Evolutionary conservation across 2,888 invertebrate genomes (phyloP), one percentile per base, ranked within the genome.

Genomic region (Imbricaverruca yamaguchii): DNA sequence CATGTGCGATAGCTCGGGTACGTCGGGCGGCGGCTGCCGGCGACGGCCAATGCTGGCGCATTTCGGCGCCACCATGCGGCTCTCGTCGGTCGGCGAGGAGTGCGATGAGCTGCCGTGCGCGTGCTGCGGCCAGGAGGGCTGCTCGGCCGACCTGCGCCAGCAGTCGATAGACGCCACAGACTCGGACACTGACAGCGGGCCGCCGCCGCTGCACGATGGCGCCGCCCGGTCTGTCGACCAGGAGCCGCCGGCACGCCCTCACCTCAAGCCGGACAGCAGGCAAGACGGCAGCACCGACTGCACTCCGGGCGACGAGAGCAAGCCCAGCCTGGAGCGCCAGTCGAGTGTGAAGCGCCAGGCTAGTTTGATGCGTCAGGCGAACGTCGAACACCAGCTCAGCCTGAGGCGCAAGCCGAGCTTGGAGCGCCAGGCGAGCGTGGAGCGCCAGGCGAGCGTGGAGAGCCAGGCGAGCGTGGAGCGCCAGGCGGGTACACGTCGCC

Each of bases 81-180:
- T 74, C 53, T 74, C 74, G 74, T 74, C 74, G 21, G 74, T 74
- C 11, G 74, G 74, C 21, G 74, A 74, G 55, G 74, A 74, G 74
- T 74, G 74, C 55, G 74, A 74, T 10, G 74, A 74, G 21, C 55
- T 74, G 53, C 74, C 74, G 55, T 74, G 74, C 55, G 74, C 74
- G 21, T 74, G 74, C 74, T 74, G 74, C 55, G 74, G 39, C 18
- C 55, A 11, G 21, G 74, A 74, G 1, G 74, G 8, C 21, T 74
- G 74, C 74, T 7, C 55, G 9, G 1, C 55, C 8, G 74, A 74
- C 74, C 53, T 55, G 74, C 74, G 74, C 21, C 74, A 55, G 55
- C 55, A 11, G 23, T 53, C 53, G 21, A 23, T 53, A 21, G 74
- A 55, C 10, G 11, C 21, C 21, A 1, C 18, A 0, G 55, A 74